Evolutionary conservation across 2,888 invertebrate species (phyloP).

Genomic region (Corythucha ciliata): DNA sequence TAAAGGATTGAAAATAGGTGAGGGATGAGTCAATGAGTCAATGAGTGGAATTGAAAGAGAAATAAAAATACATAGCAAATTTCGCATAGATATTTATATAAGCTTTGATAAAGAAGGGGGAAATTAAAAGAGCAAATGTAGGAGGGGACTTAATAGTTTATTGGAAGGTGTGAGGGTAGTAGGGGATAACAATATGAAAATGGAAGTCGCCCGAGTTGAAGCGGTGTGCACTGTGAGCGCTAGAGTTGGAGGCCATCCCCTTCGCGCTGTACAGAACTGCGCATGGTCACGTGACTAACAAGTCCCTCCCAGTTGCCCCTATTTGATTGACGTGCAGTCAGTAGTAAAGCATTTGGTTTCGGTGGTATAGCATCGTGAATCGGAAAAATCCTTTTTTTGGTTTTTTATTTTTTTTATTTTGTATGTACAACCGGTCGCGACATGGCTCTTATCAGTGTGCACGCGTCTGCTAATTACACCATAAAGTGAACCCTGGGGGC

Average conservation of each 20-base stretch:
- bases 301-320: conserved; percentile 24
- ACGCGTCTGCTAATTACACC: conserved; percentile 21
- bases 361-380: conserved; percentile 16
- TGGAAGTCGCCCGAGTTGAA: too few species aligned
- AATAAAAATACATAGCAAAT: too few species aligned
- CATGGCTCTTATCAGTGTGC: conserved; percentile 22
- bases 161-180: conserved; percentile 18
- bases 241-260: too few species aligned
- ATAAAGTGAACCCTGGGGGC: conserved; percentile 20
- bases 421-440: conserved; percentile 20
- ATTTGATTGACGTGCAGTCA: conserved; percentile 28
- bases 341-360: conserved; percentile 25
- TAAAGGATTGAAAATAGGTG: too few species aligned
- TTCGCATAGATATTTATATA: too few species aligned
- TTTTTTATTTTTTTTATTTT: conserved; percentile 1
- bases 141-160: conserved; percentile 23
- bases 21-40: too few species aligned
- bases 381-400: too few species aligned
- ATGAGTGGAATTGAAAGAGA: too few species aligned
- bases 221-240: too few species aligned
- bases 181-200: too few species aligned
- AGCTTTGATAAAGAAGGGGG: too few species aligned
- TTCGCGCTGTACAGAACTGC: conserved; percentile 23
- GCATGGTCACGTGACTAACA: conserved; percentile 28
- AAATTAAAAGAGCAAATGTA: conserved; percentile 20